A percentile compares a stretch with the other conserved stretches of the same genome.
phyloP scores from a whole-genome alignment of 2,888 invertebrate genomes.

The Oxyscelio sp. region DNA sequence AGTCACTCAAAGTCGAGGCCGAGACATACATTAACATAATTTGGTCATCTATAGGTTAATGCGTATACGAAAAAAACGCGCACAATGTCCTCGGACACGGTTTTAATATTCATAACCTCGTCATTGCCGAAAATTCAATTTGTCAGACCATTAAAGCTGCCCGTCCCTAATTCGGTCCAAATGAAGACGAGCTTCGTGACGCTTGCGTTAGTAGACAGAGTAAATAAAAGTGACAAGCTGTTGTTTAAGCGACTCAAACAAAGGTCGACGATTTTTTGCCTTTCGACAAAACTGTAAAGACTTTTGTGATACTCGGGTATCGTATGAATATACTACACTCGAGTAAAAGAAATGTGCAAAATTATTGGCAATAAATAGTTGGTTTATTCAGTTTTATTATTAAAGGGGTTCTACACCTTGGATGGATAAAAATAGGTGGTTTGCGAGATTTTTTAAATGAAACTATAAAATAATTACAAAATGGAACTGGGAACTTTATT shows the following conservation, averaged over 20 bases:
- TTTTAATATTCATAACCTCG: slow-evolving; percentile 46
- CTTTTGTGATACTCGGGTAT: no score
- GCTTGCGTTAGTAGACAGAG: not conserved
- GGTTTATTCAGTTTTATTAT: no score
- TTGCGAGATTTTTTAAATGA: no score
- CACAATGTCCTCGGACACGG: slow-evolving; percentile 3
- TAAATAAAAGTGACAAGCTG: not conserved
- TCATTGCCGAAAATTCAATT: slow-evolving; percentile 47
- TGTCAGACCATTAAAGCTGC: slow-evolving; percentile 15
- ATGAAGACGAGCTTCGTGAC: not conserved
- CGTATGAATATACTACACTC: no score
- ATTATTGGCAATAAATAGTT: no score
- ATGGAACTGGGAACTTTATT: no score
- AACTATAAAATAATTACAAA: no score
- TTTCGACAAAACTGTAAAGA: no score
- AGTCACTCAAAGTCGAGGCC: slow-evolving; percentile 83
- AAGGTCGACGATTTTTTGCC: no score
- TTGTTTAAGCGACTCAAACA: not conserved
- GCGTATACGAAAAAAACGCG: not conserved
- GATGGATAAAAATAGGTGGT: no score
- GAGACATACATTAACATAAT: slow-evolving; percentile 71
- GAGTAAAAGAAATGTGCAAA: no score
- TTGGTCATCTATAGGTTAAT: slow-evolving; percentile 50
- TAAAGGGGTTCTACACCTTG: no score
- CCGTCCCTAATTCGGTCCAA: slow-evolving; percentile 1